Base-by-base conservation (phyloP, 2,113 vertebrate genomes). In the Psilopogon haemacephalus region DNA sequence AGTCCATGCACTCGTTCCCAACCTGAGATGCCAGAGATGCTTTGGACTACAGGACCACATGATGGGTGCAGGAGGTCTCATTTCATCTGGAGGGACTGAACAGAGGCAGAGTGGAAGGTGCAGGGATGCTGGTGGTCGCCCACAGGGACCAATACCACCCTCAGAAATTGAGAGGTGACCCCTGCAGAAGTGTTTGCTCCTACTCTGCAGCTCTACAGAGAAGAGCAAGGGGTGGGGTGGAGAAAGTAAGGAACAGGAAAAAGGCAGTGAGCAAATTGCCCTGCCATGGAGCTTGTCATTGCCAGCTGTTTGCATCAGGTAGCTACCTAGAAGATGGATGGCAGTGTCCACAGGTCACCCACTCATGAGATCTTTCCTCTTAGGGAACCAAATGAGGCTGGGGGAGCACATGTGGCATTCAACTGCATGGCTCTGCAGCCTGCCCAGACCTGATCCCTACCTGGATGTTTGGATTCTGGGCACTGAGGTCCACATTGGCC, bases 391-490 rank as follows among this genome's bases (percentile, higher is more conserved):
- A 75, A 28, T 4, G 32, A 78, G 28, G n/a, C 54, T 58, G 62
- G 9, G 8, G 55, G 26, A 90, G 9, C 52, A 50, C 33, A 64
- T 1, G 13, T 2, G 1, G 17, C 0, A 0, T 33, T 54, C 4
- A 5, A 8, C 16, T 1, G 0, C 40, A 80, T n/a, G 7, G 56
- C 27, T 55, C 37, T 1, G 0, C 1, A 0, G 55, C 44, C 50
- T 5, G 2, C 48, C 15, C 48, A 84, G 69, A 74, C 20, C 33
- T 6, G 15, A 12, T 33, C 50, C 97, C 94, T 65, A 99, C 98
- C 98, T 99, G 99, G 95, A 99, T 99, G 70, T 98, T 99, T 52
- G 99, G 98, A 90, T 99, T 99, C 79, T 98, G 98, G 3, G 98
- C 97, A 12, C 97, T 98, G 76, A 98, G 96, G 69, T 98, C 98